Percentiles rank a stretch among this genome's conserved stretches.
Evolutionary conservation across 2,113 vertebrate genomes (phyloP).

Genomic region (Orientallactaga bullata): DNA sequence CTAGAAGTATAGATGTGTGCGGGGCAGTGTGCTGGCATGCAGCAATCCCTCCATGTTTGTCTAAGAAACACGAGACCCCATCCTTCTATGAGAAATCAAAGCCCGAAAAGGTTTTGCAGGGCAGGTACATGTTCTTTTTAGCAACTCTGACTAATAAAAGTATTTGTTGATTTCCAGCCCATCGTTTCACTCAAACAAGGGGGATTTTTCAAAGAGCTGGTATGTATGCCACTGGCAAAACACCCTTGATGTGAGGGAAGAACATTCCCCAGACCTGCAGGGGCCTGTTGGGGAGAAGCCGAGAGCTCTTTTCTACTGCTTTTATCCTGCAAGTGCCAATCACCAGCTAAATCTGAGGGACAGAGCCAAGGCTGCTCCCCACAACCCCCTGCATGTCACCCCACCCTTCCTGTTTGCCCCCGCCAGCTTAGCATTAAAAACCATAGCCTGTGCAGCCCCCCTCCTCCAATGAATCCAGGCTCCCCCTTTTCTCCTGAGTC

Average conservation of each 20-base stretch:
- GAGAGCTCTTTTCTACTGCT: neutral
- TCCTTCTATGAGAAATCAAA: conserved; percentile 25
- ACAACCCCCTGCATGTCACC: neutral
- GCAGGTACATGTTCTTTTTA: neutral
- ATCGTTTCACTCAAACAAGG: conserved; percentile 66
- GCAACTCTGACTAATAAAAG: conserved; percentile 70
- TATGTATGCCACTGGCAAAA: conserved; percentile 76
- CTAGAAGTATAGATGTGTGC: neutral
- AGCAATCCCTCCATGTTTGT: neutral
- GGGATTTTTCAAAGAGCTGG: conserved; percentile 71
- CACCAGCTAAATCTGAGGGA: neutral
- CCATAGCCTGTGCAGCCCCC: neutral
- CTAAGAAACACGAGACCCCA: neutral
- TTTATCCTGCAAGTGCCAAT: conserved; percentile 25
- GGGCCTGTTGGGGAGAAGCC: conserved; percentile 70
- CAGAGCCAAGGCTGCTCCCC: conserved; percentile 20
- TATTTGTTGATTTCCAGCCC: conserved; percentile 74
- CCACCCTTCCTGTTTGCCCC: conserved; percentile 42
- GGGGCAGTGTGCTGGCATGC: neutral
- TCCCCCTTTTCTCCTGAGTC: neutral
- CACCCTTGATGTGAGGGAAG: conserved; percentile 42
- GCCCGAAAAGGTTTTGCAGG: neutral
- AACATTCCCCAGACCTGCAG: conserved; percentile 77
- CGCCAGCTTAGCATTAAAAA: neutral
- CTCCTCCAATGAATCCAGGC: neutral